These are phyloP conservation scores for Vireo altiloquus DNA, from an alignment of 2,113 vertebrate species.

Conservation along the genomic window DNA sequence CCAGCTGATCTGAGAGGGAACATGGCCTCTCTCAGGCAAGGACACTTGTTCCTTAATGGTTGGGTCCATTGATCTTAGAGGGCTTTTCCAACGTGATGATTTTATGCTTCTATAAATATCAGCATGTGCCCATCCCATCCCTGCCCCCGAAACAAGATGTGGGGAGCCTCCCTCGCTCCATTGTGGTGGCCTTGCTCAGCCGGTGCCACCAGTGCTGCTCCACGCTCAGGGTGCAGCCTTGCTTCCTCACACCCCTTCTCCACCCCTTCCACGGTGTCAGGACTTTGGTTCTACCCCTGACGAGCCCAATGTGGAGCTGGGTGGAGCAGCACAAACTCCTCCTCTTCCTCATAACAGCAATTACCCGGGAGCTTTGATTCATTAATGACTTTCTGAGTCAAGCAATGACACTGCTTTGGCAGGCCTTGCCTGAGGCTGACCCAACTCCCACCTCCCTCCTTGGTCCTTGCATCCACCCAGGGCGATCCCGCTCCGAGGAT, in stretches of 20 bases:
- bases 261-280: neutral
- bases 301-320: neutral
- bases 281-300: neutral
- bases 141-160: rapidly evolving
- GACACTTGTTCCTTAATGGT: neutral
- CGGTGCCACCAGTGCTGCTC: rapidly evolving
- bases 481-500: rapidly evolving
- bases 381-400: conserved; percentile 9
- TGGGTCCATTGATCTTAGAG: neutral
- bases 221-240: neutral
- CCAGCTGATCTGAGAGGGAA: neutral
- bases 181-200: rapidly evolving
- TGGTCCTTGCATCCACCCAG: neutral
- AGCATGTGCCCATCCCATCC: neutral
- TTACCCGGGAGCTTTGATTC: neutral
- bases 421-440: neutral
- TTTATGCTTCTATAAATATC: neutral
- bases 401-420: neutral
- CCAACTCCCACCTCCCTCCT: neutral
- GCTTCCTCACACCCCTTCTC: neutral
- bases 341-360: neutral
- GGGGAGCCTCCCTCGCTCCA: neutral
- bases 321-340: neutral
- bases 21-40: neutral
- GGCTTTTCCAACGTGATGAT: neutral